Base-by-base conservation (phyloP, 1,140 invertebrate species). In the Colletes latitarsis region DNA sequence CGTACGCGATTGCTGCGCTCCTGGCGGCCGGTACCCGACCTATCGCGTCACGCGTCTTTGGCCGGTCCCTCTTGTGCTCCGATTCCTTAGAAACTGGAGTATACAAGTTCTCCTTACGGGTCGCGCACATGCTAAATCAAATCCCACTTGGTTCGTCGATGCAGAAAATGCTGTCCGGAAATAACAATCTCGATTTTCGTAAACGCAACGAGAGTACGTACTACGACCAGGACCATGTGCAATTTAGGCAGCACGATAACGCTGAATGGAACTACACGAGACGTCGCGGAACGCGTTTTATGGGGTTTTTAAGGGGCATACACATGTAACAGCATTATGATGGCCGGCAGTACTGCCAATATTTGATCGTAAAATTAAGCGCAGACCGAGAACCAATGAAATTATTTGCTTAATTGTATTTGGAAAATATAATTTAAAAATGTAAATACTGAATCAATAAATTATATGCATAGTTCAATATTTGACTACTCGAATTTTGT, bases 1-100 rank as follows among this genome's bases (percentile, higher is more conserved):
- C 87, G 84, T 76, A 72, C 73, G 79, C 88, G 90, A 91, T 52
- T 67, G 77, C 21, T 52, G 88, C 90, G 89, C 90, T 57, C 76
- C 82, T 82, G 6, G 76, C 81, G 90, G 84, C 77, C 80, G 80
- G 70, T 72, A 79, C 70, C 53, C 14, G 15, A 77, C n/a, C 21
- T 55, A 52, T 10, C 10, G 71, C 63, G 73, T 73, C 78, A 80
- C 71, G 78, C 53, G 73, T 66, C 83, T 85, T 73, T 77, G 73
- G 49, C 73, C 82, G 73, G 69, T 84, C 82, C 49, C 67, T 46
- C 49, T 70, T 39, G 68, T 46, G 79, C 67, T 87, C 72, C 78
- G 82, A 84, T 73, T 84, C 78, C 58, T 78, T 84, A 58, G 17
- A 70, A 84, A 71, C 60, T 83, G 43, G 53, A 84, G 58, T 83